Conservation (phyloP, 2,888 invertebrate species). For the Mythimna pallens region DNA sequence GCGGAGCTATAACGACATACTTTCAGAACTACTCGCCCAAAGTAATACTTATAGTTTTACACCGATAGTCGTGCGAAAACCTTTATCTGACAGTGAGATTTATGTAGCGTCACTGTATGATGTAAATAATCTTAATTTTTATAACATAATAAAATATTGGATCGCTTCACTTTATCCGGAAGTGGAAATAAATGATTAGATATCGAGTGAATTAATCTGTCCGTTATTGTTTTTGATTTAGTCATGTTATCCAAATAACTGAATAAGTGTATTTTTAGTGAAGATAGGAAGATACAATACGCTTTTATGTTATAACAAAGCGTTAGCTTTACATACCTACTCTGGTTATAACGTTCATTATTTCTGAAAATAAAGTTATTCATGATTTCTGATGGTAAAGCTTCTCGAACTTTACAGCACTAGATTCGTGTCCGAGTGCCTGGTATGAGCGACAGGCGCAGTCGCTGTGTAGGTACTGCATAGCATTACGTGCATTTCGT, state of each 20-base stretch:
- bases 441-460: too few species aligned
- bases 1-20: neutral
- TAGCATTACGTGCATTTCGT: neutral
- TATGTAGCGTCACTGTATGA: conserved; percentile 4
- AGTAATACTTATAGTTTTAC: neutral
- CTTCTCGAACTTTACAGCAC: too few species aligned
- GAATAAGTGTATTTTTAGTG: neutral
- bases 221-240: neutral
- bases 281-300: neutral
- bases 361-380: neutral
- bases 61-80: neutral
- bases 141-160: neutral
- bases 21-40: neutral
- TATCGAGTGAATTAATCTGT: neutral
- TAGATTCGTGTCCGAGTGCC: too few species aligned
- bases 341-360: neutral
- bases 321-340: too few species aligned
- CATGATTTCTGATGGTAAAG: neutral
- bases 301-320: neutral
- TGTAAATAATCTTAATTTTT: conserved; percentile 10
- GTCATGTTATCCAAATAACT: neutral
- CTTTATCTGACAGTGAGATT: neutral
- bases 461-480: neutral
- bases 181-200: conserved; percentile 1
- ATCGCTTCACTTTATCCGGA: neutral